phyloP scores from a whole-genome alignment of 2,113 vertebrate genomes.

The Micronycteris hirsuta region DNA sequence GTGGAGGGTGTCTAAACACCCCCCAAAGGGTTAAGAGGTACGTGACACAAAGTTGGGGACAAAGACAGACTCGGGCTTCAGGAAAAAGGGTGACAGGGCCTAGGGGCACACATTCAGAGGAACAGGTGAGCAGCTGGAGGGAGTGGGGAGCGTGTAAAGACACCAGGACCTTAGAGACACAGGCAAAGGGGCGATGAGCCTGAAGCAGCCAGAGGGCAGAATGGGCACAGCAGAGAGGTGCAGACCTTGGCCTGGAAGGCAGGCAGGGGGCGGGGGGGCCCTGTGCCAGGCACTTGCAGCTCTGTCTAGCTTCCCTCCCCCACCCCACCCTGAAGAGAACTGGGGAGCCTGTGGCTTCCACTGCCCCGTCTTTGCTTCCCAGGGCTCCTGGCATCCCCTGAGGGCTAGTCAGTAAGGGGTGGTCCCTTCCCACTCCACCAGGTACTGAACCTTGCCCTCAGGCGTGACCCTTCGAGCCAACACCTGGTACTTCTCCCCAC shows the following conservation, averaged over 20 bases:
- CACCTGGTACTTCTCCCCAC: slow-evolving; percentile 94
- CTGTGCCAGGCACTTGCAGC: not conserved
- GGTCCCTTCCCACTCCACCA: slow-evolving; percentile 96
- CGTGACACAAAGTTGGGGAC: not conserved
- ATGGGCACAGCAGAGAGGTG: not conserved
- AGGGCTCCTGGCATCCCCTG: not conserved
- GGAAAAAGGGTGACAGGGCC: not conserved
- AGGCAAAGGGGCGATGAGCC: not conserved
- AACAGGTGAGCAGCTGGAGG: not conserved
- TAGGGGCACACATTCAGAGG: not conserved
- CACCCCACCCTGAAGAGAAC: not conserved
- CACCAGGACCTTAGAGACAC: not conserved
- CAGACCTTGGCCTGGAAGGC: not conserved
- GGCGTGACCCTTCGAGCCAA: slow-evolving; percentile 91
- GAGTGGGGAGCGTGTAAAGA: not conserved
- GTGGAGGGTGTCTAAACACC: not conserved
- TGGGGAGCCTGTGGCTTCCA: not conserved
- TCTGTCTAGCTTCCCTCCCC: not conserved
- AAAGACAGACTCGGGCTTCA: not conserved
- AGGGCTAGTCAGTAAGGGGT: slow-evolving; percentile 88
- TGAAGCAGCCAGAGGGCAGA: not conserved
- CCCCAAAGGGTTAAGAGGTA: not conserved
- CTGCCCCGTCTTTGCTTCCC: slow-evolving; percentile 42
- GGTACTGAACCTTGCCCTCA: slow-evolving; percentile 94
- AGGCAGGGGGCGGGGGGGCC: not conserved